Evolutionary conservation across 2,888 invertebrate genomes (phyloP).

Genomic region (Tachina lurida): DNA sequence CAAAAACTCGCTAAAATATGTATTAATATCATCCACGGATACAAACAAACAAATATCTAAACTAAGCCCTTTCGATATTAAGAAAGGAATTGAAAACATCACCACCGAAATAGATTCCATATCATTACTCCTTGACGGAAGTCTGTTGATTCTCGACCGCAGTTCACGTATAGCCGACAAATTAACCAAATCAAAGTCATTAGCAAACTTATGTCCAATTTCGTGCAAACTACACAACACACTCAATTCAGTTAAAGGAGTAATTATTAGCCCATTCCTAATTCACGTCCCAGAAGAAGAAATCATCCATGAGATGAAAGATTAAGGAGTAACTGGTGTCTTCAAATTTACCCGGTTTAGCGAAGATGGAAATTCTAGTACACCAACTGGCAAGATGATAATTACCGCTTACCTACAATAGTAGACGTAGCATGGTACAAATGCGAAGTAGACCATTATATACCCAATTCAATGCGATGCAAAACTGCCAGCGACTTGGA

Average conservation of each 20-base stretch:
- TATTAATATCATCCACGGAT: no score
- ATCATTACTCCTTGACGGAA: constrained; percentile 9
- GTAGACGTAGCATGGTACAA: constrained; percentile 60
- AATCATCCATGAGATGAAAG: constrained; percentile 27
- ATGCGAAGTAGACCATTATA: constrained; percentile 50
- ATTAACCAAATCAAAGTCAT: constrained; percentile 64
- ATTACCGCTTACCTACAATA: constrained; percentile 38
- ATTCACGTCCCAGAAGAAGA: constrained; percentile 34
- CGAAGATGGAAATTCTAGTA: constrained; percentile 17
- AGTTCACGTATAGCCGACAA: constrained; percentile 37
- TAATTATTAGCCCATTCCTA: not conserved
- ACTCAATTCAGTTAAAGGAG: not conserved
- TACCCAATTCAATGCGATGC: constrained; percentile 62
- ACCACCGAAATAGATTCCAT: constrained; percentile 36
- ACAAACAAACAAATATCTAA: no score
- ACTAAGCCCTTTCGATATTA: no score
- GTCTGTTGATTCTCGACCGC: constrained; percentile 18
- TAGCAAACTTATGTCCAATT: constrained; percentile 12
- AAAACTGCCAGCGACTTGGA: constrained; percentile 50
- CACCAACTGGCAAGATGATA: constrained; percentile 44
- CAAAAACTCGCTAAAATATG: no score
- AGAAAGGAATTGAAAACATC: not conserved
- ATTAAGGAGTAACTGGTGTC: not conserved
- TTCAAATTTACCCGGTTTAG: constrained; percentile 23
- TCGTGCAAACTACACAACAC: not conserved